Conservation (phyloP, 2,888 invertebrate genomes). For the Rapana venosa region DNA sequence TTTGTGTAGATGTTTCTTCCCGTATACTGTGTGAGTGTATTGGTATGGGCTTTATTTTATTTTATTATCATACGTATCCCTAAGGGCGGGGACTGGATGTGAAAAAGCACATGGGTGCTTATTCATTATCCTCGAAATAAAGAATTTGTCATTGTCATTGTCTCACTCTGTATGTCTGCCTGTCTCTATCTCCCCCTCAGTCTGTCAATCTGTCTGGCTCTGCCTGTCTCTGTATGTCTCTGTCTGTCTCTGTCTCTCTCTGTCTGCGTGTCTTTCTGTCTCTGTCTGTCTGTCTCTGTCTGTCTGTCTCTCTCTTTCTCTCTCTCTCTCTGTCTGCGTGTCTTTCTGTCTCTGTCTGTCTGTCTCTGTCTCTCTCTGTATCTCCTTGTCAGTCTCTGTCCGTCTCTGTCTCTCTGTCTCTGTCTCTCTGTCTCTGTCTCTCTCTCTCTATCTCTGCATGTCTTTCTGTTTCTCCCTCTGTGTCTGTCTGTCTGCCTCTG, state of each 20-base stretch:
- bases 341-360: neutral
- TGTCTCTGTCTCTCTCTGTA: neutral
- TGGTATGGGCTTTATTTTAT: too few species aligned
- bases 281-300: neutral
- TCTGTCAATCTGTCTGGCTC: too few species aligned
- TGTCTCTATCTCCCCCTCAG: slow-evolving; percentile 7
- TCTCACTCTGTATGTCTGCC: neutral
- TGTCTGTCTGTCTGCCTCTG: neutral
- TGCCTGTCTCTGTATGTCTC: neutral
- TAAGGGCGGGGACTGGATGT: too few species aligned
- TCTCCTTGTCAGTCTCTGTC: neutral
- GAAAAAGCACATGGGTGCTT: too few species aligned
- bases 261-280: neutral
- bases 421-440: neutral
- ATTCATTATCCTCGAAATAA: too few species aligned
- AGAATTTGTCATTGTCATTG: too few species aligned
- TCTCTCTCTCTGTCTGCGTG: neutral
- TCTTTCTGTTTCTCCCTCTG: neutral
- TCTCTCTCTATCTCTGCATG: neutral
- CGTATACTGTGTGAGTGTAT: too few species aligned
- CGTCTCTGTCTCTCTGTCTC: neutral
- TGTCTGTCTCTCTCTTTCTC: neutral
- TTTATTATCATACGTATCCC: too few species aligned
- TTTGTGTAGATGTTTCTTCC: too few species aligned
- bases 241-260: neutral